Conservation (phyloP, 2,113 vertebrate genomes). For the Nettapus auritus region DNA sequence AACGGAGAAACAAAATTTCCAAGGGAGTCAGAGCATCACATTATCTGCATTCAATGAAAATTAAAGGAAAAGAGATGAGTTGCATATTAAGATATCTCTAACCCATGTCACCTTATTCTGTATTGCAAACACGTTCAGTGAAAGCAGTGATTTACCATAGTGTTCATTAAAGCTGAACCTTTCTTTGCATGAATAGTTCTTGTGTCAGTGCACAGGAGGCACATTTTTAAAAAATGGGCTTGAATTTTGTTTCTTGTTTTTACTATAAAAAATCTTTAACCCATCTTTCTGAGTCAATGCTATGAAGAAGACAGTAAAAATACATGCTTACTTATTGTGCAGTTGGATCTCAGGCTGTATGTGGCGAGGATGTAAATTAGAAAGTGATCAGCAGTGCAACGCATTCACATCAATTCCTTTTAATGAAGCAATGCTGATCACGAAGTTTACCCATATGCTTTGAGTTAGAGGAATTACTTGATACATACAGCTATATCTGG, state of each 20-base stretch:
- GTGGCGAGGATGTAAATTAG: background rate
- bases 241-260: background rate
- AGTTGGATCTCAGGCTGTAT: background rate
- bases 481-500: conserved; percentile 33
- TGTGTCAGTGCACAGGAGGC: background rate
- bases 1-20: background rate
- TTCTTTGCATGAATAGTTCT: background rate
- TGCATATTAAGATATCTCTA: background rate
- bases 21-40: background rate
- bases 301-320: background rate
- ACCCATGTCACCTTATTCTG: background rate
- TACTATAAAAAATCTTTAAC: background rate
- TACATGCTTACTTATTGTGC: background rate
- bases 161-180: background rate
- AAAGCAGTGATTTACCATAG: background rate
- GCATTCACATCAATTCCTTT: background rate
- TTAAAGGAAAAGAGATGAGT: background rate
- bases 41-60: background rate
- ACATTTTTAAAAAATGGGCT: background rate
- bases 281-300: background rate
- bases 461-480: background rate
- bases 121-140: background rate
- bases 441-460: background rate
- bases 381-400: background rate
- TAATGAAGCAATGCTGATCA: background rate